These are phyloP conservation scores for Thunnus albacares DNA, from an alignment of 2,797 vertebrate genomes.

Conservation along the genomic window DNA sequence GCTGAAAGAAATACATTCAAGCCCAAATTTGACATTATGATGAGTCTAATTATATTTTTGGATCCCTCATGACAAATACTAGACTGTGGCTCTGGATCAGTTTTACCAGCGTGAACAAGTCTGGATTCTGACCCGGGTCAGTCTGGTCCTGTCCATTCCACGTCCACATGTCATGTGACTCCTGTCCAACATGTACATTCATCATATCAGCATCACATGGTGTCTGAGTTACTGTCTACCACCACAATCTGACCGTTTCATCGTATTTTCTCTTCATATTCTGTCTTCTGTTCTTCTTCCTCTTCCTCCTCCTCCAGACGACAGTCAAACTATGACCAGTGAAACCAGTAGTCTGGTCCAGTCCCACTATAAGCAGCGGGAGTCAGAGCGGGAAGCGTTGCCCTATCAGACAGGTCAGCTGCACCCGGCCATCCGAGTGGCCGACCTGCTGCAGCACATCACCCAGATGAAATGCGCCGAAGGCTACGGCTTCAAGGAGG, in stretches of 20 bases:
- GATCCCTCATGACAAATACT: not conserved
- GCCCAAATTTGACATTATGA: no score
- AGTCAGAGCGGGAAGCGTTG: constrained; percentile 87
- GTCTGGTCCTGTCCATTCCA: constrained; percentile 8
- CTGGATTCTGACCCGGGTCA: constrained; percentile 7
- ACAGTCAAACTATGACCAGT: constrained; percentile 94
- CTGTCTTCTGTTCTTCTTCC: constrained; percentile 8
- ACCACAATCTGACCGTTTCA: no score
- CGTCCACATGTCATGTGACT: not conserved
- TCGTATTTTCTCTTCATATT: not conserved
- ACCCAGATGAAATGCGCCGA: constrained; percentile 99
- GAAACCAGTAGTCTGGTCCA: constrained; percentile 95
- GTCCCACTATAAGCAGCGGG: constrained; percentile 94
- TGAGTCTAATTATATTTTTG: no score
- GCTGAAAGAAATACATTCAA: no score
- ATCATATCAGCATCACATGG: not conserved
- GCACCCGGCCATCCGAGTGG: constrained; percentile 96
- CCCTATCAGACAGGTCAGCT: constrained; percentile 97
- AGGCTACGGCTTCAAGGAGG: constrained; percentile 98
- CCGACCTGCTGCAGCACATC: constrained; percentile 97
- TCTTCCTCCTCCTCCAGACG: constrained; percentile 83
- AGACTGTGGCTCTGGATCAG: not conserved
- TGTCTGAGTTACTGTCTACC: not conserved
- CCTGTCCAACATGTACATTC: not conserved
- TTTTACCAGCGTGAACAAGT: not conserved